A percentile compares a stretch with the other conserved stretches of the same genome.
Conservation (phyloP, 2,113 vertebrate species). For the Cryptotis parvus region DNA sequence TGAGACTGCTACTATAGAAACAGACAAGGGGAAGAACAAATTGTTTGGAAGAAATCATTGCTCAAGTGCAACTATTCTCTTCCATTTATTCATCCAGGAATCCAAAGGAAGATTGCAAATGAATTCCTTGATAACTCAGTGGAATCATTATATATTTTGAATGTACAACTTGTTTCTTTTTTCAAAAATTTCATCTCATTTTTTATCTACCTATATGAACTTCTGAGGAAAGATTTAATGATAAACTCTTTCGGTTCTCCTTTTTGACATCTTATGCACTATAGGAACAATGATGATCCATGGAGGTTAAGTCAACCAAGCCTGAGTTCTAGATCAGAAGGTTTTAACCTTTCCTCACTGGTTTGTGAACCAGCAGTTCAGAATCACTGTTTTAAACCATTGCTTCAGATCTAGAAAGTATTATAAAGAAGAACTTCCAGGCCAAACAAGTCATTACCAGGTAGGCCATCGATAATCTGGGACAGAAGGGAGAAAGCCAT, state of each 20-base stretch:
- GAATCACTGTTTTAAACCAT: not conserved
- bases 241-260: not conserved
- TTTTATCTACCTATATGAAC: not conserved
- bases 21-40: not conserved
- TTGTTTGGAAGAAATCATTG: not conserved
- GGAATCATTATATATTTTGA: not conserved
- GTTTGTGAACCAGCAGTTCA: too few species aligned
- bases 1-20: conserved; percentile 6
- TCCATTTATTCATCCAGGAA: not conserved
- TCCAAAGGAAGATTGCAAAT: not conserved
- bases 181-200: not conserved
- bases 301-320: not conserved
- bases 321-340: not conserved
- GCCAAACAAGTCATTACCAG: not conserved
- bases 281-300: not conserved
- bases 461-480: not conserved
- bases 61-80: not conserved
- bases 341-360: too few species aligned
- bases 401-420: not conserved
- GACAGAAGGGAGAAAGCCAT: not conserved
- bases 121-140: not conserved
- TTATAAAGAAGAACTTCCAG: not conserved
- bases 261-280: not conserved
- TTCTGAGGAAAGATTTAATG: not conserved
- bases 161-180: not conserved